These are phyloP conservation scores for Chaunax sp. DNA, from an alignment of 2,797 vertebrate genomes.

Conservation along the genomic window DNA sequence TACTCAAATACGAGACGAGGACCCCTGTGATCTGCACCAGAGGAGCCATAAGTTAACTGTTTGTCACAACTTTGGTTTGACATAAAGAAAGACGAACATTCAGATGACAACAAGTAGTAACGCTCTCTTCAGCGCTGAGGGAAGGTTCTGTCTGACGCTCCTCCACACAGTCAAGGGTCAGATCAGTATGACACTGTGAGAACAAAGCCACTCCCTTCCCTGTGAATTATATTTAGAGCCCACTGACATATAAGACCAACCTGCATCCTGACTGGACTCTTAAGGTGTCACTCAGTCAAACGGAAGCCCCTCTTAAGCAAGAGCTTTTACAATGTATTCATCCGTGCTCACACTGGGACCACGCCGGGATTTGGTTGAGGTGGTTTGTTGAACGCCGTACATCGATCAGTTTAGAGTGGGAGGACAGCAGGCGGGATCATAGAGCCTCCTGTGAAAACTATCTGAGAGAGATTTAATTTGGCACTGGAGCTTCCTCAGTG, in stretches of 20 bases:
- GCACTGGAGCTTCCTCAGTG: conserved; percentile 32
- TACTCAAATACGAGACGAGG: neutral
- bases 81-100: neutral
- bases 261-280: conserved; percentile 72
- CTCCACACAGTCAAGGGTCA: conserved; percentile 51
- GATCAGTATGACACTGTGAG: conserved; percentile 52
- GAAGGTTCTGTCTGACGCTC: conserved; percentile 23
- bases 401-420: conserved; percentile 45
- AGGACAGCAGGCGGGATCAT: conserved; percentile 34
- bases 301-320: conserved; percentile 59
- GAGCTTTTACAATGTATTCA: conserved; percentile 42
- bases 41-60: neutral
- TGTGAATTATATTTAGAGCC: conserved; percentile 79
- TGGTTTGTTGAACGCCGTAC: conserved; percentile 13
- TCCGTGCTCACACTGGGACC: conserved; percentile 28
- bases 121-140: conserved; percentile 6
- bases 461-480: conserved; percentile 43
- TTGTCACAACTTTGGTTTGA: neutral
- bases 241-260: conserved; percentile 56
- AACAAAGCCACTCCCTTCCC: conserved; percentile 68
- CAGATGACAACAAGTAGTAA: neutral
- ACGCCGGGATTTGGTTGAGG: conserved; percentile 19
- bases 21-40: neutral
- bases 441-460: conserved; percentile 24
- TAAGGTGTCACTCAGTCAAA: conserved; percentile 70